Conservation (phyloP, 1,140 invertebrate species). For the Uloborus diversus region DNA sequence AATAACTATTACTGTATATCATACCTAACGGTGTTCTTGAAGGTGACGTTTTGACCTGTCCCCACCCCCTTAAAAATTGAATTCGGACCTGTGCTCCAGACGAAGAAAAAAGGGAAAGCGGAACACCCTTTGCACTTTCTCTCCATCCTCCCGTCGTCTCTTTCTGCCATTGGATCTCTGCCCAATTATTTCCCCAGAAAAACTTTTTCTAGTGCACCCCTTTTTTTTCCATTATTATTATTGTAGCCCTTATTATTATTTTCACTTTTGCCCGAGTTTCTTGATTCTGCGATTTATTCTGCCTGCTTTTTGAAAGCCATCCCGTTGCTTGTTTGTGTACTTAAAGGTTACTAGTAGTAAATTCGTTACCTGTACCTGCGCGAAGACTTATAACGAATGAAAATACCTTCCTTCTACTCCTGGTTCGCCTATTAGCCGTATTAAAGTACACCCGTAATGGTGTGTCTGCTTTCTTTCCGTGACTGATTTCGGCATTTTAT, state of each 20-base stretch:
- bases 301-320: conserved; percentile 1
- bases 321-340: background rate
- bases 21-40: too few relatives aligned
- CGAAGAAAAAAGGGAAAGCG: too few relatives aligned
- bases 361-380: background rate
- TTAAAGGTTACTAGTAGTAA: background rate
- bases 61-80: too few relatives aligned
- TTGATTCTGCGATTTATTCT: conserved; percentile 32
- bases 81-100: too few relatives aligned
- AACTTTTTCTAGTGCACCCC: conserved; percentile 16
- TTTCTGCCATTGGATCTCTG: conserved; percentile 43
- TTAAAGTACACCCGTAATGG: conserved; percentile 1
- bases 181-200: conserved; percentile 42
- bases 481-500: too few relatives aligned
- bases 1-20: too few relatives aligned
- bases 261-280: conserved; percentile 36
- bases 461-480: background rate
- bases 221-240: background rate
- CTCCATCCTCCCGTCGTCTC: too few relatives aligned
- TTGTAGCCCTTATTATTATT: background rate
- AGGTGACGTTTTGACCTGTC: too few relatives aligned
- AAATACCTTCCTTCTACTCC: conserved; percentile 19
- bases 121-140: too few relatives aligned
- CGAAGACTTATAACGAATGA: conserved; percentile 18
- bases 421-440: conserved; percentile 38